Evolutionary conservation across 2,888 invertebrate species (phyloP), one percentile per base, ranked within the genome.

Genomic region (Conchocele bisecta): DNA sequence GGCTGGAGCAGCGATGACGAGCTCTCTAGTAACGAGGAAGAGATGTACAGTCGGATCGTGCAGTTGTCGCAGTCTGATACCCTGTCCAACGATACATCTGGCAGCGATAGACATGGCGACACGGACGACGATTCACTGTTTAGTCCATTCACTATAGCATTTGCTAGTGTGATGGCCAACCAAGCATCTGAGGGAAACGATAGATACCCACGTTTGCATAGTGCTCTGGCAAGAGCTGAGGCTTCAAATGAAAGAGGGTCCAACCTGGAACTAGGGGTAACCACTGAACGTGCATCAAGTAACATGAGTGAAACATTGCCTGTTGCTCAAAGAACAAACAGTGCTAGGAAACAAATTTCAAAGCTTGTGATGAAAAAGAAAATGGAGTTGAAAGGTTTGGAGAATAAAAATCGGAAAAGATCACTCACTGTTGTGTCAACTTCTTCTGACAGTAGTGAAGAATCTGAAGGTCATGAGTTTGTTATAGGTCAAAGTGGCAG

Each of bases 1-100:
- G 94, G 94, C 3, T 85, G 84, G 73, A 86, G 85, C 48, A 81
- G 84, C 11, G 86, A 86, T 53, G 88, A 88, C 56, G 83, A 83
- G 20, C 65, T 83, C 42, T 79, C 83, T 2, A 82, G 78, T 57
- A 82, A 82, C 60, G 86, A 87, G 58, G 84, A 84, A 44, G 87
- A 83, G 17, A 29, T 86, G 41, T 86, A 82, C 41, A 81, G 80
- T 33, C 76, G 83, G 33, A 83, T 86, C 20, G 61, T 83, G 28
- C 82, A 83, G 61, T 64, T 79, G 20, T 82, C 83, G 4, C 70
- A 73, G 33, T 81, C 83, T 3, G 83, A 81, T 58, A 67, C 70
- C 17, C 70, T 73, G 31, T 66, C 64, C 24, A 67, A 66, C 42
- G 67, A 67, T 33, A 35, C 37, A 11, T 48, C 59, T 11, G 53